These are phyloP conservation scores for Callimorpha dominula DNA, from an alignment of 2,888 invertebrate genomes.

Conservation along the genomic window DNA sequence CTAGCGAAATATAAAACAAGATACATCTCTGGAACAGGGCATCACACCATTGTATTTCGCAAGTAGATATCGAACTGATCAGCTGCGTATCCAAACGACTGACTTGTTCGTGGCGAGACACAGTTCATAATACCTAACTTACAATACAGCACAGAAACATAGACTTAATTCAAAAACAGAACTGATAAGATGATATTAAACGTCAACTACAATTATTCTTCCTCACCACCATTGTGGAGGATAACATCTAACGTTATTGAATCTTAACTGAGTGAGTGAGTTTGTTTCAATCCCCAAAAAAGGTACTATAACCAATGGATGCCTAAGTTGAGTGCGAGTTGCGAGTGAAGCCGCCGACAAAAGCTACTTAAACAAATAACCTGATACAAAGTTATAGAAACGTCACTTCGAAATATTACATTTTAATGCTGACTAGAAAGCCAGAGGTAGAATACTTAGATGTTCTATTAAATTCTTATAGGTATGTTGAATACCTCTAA, in stretches of 20 bases:
- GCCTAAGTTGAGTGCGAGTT: too few relatives aligned
- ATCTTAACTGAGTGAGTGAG: neutral
- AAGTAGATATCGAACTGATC: neutral
- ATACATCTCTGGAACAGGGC: neutral
- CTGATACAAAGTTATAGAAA: neutral
- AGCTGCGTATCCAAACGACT: neutral
- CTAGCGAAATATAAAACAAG: neutral
- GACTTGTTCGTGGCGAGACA: neutral
- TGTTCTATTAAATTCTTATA: neutral
- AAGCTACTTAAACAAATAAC: neutral
- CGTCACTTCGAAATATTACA: neutral
- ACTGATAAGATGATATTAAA: neutral
- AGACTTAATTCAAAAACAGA: neutral
- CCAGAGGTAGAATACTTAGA: neutral
- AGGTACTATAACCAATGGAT: too few relatives aligned
- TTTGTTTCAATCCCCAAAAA: too few relatives aligned
- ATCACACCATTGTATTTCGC: neutral
- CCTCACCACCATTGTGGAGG: neutral
- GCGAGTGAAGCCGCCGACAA: neutral
- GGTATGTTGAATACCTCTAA: neutral
- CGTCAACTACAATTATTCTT: neutral
- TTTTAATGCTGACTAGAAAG: neutral
- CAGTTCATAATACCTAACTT: neutral
- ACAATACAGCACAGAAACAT: neutral
- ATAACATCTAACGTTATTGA: neutral